Evolutionary conservation across 2,888 invertebrate genomes (phyloP).

Genomic region (Glomeris marginata): DNA sequence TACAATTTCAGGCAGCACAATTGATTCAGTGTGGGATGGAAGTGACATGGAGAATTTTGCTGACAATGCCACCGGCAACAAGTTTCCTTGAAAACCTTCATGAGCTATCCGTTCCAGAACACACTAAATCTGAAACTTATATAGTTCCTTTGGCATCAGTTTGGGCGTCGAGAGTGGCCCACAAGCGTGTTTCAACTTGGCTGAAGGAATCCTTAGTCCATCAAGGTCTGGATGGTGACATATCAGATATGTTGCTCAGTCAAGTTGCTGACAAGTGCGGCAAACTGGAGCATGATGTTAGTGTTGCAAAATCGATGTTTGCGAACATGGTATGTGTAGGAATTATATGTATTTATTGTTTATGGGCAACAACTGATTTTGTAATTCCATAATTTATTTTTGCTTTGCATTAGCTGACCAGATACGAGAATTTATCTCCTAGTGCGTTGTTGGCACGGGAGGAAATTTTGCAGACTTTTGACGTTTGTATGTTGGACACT

Average conservation of each 20-base stretch:
- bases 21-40: no score
- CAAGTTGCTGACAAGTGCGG: slow-evolving; percentile 55
- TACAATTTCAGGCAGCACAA: no score
- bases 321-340: slow-evolving; percentile 24
- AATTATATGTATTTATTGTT: no score
- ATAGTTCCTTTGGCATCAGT: slow-evolving; percentile 65
- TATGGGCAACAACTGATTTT: not conserved
- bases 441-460: slow-evolving; percentile 1
- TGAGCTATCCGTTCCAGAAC: slow-evolving; percentile 41
- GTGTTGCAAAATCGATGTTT: slow-evolving; percentile 42
- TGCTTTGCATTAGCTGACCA: slow-evolving; percentile 1
- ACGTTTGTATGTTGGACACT: slow-evolving; percentile 57
- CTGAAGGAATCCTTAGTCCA: slow-evolving; percentile 80
- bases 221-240: slow-evolving; percentile 75
- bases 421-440: not conserved
- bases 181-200: slow-evolving; percentile 74
- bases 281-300: slow-evolving; percentile 40
- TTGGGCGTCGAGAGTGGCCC: slow-evolving; percentile 75
- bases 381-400: not conserved
- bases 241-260: slow-evolving; percentile 52
- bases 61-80: slow-evolving; percentile 77
- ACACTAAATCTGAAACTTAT: slow-evolving; percentile 42
- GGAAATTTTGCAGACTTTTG: slow-evolving; percentile 35
- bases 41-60: slow-evolving; percentile 64
- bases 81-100: slow-evolving; percentile 67